Conservation (phyloP, 2,797 vertebrate species). For the Merluccius polli region DNA sequence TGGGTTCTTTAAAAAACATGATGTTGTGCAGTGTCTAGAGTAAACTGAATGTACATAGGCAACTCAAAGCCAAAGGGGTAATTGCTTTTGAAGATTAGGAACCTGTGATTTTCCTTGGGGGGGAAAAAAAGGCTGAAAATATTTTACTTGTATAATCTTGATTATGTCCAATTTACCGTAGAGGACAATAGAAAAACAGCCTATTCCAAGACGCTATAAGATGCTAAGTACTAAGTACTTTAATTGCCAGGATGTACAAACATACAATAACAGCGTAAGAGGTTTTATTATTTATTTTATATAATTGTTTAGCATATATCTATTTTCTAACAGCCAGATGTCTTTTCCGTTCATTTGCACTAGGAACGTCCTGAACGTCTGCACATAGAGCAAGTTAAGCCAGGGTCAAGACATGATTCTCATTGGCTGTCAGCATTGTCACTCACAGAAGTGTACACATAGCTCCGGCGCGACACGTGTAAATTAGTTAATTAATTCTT, state of each 20-base stretch:
- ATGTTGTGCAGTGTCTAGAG: too few relatives aligned
- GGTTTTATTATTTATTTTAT: too few relatives aligned
- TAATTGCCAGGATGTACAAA: too few relatives aligned
- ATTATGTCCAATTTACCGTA: not conserved
- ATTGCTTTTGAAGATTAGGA: not conserved
- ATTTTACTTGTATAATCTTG: not conserved
- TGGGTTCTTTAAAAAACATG: too few relatives aligned
- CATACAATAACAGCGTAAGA: too few relatives aligned
- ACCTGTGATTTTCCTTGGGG: not conserved
- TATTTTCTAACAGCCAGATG: conserved; percentile 1
- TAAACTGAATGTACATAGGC: too few relatives aligned
- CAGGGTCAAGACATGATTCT: not conserved
- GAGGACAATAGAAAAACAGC: not conserved
- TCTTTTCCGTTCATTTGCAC: not conserved
- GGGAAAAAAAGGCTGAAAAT: not conserved
- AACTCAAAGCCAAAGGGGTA: not conserved
- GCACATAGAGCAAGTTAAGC: not conserved
- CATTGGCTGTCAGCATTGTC: not conserved
- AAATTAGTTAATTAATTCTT: not conserved
- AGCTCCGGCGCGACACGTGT: not conserved
- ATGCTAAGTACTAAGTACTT: too few relatives aligned
- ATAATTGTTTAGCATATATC: too few relatives aligned
- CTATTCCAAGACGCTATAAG: too few relatives aligned
- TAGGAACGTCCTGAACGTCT: not conserved
- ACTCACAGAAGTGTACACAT: not conserved